These are phyloP conservation scores for Nycticryphes semicollaris DNA, from an alignment of 2,113 vertebrate genomes.

Conservation along the genomic window DNA sequence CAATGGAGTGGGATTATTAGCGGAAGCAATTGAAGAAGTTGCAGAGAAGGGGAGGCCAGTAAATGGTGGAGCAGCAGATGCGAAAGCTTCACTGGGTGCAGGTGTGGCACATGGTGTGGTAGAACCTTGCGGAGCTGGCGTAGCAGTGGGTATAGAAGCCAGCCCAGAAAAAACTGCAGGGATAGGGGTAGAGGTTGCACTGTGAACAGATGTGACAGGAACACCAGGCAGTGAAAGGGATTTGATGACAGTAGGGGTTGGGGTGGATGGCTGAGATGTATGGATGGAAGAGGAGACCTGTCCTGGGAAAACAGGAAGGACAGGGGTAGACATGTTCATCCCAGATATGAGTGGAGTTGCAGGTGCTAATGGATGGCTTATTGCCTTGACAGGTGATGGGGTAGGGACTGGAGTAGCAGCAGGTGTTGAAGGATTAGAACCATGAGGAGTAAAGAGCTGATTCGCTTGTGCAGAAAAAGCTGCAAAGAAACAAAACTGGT, in stretches of 20 bases:
- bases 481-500: slow-evolving; percentile 72
- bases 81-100: slow-evolving; percentile 73
- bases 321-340: slow-evolving; percentile 67
- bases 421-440: slow-evolving; percentile 82
- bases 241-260: slow-evolving; percentile 76
- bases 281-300: slow-evolving; percentile 71
- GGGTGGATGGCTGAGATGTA: slow-evolving; percentile 66
- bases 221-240: slow-evolving; percentile 65
- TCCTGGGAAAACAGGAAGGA: slow-evolving; percentile 75
- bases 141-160: slow-evolving; percentile 68
- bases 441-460: slow-evolving; percentile 88
- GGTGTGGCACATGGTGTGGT: slow-evolving; percentile 79
- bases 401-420: slow-evolving; percentile 80
- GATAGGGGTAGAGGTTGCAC: slow-evolving; percentile 78
- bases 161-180: slow-evolving; percentile 88
- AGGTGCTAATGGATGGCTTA: slow-evolving; percentile 74
- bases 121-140: slow-evolving; percentile 71
- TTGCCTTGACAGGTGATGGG: slow-evolving; percentile 80
- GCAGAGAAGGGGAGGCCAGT: slow-evolving; percentile 78
- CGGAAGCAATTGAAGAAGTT: slow-evolving; percentile 68
- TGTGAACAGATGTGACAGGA: slow-evolving; percentile 64
- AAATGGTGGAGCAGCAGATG: slow-evolving; percentile 77
- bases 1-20: slow-evolving; percentile 77
- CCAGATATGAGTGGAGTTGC: slow-evolving; percentile 65
- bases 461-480: slow-evolving; percentile 87